Percentiles rank a stretch among this genome's conserved stretches.
These are phyloP conservation scores for Takifugu ocellatus DNA, from an alignment of 2,797 vertebrate species.

Conservation along the genomic window DNA sequence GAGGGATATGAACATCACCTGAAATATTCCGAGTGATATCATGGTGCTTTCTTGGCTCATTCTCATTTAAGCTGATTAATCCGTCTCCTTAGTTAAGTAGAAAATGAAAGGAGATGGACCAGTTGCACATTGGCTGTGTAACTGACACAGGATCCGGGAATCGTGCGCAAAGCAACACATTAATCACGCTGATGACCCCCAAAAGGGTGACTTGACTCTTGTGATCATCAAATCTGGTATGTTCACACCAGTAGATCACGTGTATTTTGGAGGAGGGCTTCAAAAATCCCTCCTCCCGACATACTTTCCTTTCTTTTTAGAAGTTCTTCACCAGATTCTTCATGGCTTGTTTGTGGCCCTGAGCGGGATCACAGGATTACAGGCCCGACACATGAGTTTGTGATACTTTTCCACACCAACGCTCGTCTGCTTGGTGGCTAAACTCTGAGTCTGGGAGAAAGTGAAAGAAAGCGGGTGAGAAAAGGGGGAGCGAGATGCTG, in stretches of 20 bases:
- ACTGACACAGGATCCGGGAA: too few species aligned
- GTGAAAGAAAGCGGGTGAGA: slow-evolving; percentile 3
- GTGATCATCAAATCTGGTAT: too few species aligned
- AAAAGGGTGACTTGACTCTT: too few species aligned
- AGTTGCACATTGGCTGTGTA: too few species aligned
- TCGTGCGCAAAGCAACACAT: too few species aligned
- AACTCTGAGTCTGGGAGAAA: slow-evolving; percentile 24
- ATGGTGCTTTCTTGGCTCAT: background rate
- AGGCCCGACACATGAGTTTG: slow-evolving; percentile 60
- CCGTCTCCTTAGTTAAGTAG: background rate
- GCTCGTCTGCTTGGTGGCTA: slow-evolving; percentile 51
- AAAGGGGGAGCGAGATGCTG: slow-evolving; percentile 37
- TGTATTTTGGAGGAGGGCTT: too few species aligned
- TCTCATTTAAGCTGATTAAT: background rate
- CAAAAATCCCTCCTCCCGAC: too few species aligned
- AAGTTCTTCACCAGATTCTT: background rate
- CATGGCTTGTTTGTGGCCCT: slow-evolving; percentile 53
- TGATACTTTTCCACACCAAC: slow-evolving; percentile 40
- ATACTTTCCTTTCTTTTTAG: background rate
- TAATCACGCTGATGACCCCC: too few species aligned
- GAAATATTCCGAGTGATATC: slow-evolving; percentile 27
- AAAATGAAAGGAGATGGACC: too few species aligned
- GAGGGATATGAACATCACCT: slow-evolving; percentile 11
- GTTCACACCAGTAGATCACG: too few species aligned
- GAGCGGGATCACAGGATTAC: slow-evolving; percentile 61